Conservation (phyloP, 2,888 invertebrate species). For the Clunio marinus region DNA sequence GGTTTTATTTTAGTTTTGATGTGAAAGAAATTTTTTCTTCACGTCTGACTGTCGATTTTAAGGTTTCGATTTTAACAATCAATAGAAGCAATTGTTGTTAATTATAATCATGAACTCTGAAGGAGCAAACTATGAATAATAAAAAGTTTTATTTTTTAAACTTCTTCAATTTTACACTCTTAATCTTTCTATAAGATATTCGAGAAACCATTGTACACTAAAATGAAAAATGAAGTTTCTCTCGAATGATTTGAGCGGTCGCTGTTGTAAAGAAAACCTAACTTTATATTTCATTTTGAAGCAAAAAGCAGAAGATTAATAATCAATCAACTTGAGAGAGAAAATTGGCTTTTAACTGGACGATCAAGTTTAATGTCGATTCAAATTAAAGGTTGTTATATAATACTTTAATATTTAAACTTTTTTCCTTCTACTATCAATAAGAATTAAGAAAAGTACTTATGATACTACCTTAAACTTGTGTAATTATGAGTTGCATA, state of each 20-base stretch:
- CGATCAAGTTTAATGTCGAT: conserved; percentile 1
- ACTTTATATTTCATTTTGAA: background rate
- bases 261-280: background rate
- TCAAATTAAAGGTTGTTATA: no score
- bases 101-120: background rate
- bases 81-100: conserved; percentile 17
- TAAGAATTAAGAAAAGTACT: no score
- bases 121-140: conserved; percentile 25
- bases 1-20: background rate
- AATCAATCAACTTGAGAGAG: conserved; percentile 33
- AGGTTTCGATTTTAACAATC: conserved; percentile 9
- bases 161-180: conserved; percentile 23
- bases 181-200: no score
- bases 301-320: conserved; percentile 34
- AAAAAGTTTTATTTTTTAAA: background rate
- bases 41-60: background rate
- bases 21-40: conserved; percentile 21
- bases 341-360: conserved; percentile 16
- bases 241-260: background rate
- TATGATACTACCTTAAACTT: no score
- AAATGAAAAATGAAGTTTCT: conserved; percentile 27
- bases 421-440: no score
- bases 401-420: no score
- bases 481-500: no score
- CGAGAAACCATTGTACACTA: conserved; percentile 31